phyloP scores from a whole-genome alignment of 2,797 vertebrate genomes.

The Spheniscus humboldti region DNA sequence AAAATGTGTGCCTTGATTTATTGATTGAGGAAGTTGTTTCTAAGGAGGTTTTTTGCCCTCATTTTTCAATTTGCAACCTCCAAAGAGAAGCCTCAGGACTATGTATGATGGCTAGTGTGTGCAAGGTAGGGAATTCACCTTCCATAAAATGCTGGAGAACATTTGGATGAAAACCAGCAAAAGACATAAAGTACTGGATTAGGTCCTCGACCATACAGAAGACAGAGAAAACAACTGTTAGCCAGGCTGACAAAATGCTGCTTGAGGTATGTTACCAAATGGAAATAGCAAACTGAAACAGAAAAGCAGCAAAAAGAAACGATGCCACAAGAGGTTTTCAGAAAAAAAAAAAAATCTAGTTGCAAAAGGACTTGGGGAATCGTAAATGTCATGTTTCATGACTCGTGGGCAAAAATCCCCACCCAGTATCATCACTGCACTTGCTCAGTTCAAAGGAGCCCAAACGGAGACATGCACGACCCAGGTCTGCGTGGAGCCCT shows the following conservation, averaged over 20 bases:
- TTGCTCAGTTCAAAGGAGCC: background rate
- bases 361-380: background rate
- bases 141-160: background rate
- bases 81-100: background rate
- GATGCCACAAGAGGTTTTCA: background rate
- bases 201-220: background rate
- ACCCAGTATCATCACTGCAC: background rate
- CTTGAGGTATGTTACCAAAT: background rate
- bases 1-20: background rate
- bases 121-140: background rate
- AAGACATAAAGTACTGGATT: background rate
- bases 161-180: background rate
- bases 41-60: background rate
- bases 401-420: background rate
- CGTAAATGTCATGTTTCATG: background rate
- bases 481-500: accelerated
- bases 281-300: background rate
- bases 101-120: background rate
- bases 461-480: accelerated
- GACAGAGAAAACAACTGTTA: background rate
- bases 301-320: background rate
- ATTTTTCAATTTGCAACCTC: background rate
- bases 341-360: background rate
- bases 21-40: background rate
- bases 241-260: background rate